Conservation (phyloP, 2,113 vertebrate species). For the Thamnophis sirtalis region DNA sequence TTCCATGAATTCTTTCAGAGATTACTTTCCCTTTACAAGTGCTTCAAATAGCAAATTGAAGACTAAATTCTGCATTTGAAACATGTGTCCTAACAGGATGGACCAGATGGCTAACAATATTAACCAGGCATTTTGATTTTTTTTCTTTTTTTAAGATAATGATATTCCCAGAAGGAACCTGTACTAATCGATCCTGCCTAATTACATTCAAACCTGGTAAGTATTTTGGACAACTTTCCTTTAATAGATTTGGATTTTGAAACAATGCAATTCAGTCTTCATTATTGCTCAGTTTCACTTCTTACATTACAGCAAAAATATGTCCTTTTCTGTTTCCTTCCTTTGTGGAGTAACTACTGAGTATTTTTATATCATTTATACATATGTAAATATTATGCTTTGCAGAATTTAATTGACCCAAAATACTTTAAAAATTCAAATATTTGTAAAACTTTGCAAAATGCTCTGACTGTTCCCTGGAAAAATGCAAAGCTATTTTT, state of each 20-base stretch:
- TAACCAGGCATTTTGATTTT: constrained; percentile 34
- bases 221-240: constrained; percentile 52
- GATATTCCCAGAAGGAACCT: constrained; percentile 99
- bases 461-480: neutral
- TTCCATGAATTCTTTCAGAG: constrained; percentile 4
- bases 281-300: neutral
- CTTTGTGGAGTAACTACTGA: neutral
- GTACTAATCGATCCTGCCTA: constrained; percentile 95
- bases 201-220: constrained; percentile 98
- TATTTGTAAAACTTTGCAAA: neutral
- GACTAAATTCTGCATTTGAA: constrained; percentile 29
- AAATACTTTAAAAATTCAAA: neutral
- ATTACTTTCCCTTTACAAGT: neutral
- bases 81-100: neutral
- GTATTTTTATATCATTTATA: neutral
- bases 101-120: neutral
- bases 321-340: neutral
- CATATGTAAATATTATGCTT: neutral
- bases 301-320: neutral
- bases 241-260: constrained; percentile 35
- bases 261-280: constrained; percentile 2
- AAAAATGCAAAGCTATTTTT: neutral
- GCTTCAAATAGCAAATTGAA: neutral
- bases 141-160: constrained; percentile 81
- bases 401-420: neutral